Conservation (phyloP, 2,797 vertebrate species). For the Myiotriccus ornatus region DNA sequence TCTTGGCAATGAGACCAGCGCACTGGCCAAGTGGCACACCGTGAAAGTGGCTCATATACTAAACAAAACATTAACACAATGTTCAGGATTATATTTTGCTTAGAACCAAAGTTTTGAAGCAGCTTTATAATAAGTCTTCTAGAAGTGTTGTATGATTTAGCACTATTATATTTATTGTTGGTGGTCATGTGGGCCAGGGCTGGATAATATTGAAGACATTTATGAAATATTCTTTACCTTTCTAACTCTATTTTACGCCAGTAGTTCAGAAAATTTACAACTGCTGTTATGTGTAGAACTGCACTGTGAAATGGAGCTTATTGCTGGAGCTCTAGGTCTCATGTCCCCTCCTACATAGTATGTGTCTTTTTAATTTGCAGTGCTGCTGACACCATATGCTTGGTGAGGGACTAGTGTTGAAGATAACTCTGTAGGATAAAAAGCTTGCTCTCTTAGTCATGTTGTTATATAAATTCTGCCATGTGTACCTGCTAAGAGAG, state of each 20-base stretch:
- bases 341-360: background rate
- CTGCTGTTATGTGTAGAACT: background rate
- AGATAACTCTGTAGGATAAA: constrained; percentile 55
- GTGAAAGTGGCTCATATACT: background rate
- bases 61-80: background rate
- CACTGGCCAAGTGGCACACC: background rate
- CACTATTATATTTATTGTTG: constrained; percentile 40
- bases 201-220: constrained; percentile 33
- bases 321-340: background rate
- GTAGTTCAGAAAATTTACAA: constrained; percentile 43
- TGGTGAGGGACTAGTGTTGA: constrained; percentile 43
- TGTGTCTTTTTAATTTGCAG: constrained; percentile 56
- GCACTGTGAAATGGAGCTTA: background rate
- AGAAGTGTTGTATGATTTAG: constrained; percentile 12
- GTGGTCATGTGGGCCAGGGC: background rate
- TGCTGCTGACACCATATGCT: constrained; percentile 1
- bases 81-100: background rate
- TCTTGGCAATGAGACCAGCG: background rate
- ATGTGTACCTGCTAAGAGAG: background rate
- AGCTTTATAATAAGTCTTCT: constrained; percentile 20
- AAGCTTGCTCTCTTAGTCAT: background rate
- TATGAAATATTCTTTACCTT: constrained; percentile 57
- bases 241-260: constrained; percentile 39
- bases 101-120: background rate
- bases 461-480: constrained; percentile 43